Conservation (phyloP, 2,888 invertebrate species). For the Pachliopta kotzebuea region DNA sequence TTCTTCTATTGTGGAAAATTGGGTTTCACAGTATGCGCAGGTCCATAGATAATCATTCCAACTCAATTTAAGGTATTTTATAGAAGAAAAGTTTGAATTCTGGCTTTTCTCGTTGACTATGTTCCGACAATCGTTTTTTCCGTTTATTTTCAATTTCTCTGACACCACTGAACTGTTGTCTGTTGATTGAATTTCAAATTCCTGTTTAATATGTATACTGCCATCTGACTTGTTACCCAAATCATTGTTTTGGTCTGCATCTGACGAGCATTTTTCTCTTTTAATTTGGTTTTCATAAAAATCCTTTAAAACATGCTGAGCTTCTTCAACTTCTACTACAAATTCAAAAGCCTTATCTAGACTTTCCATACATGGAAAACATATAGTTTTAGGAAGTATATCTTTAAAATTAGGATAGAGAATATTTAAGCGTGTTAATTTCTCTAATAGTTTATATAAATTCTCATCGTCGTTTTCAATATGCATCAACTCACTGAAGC, state of each 20-base stretch:
- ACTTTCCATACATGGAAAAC: constrained; percentile 48
- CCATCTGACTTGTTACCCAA: constrained; percentile 10
- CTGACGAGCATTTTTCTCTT: constrained; percentile 42
- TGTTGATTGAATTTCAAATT: constrained; percentile 22
- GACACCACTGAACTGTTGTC: neutral
- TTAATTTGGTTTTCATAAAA: constrained; percentile 36
- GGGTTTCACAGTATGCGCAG: constrained; percentile 56
- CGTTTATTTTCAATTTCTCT: neutral
- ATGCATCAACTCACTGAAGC: constrained; percentile 6
- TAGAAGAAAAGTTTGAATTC: constrained; percentile 41
- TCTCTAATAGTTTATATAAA: constrained; percentile 1
- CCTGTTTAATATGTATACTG: constrained; percentile 35
- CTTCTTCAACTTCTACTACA: constrained; percentile 48
- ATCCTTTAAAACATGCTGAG: constrained; percentile 46
- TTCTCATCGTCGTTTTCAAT: constrained; percentile 8
- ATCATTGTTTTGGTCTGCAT: constrained; percentile 8
- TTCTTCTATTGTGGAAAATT: constrained; percentile 51
- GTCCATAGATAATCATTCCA: constrained; percentile 62
- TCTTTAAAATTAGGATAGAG: constrained; percentile 17
- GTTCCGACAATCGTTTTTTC: neutral
- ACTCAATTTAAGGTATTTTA: constrained; percentile 49
- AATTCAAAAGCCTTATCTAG: constrained; percentile 55
- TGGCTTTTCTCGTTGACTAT: constrained; percentile 22
- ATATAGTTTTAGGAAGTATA: constrained; percentile 36
- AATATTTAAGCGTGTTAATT: constrained; percentile 23